These are phyloP conservation scores for Dilophus febrilis DNA, from an alignment of 2,888 invertebrate species.

Conservation along the genomic window DNA sequence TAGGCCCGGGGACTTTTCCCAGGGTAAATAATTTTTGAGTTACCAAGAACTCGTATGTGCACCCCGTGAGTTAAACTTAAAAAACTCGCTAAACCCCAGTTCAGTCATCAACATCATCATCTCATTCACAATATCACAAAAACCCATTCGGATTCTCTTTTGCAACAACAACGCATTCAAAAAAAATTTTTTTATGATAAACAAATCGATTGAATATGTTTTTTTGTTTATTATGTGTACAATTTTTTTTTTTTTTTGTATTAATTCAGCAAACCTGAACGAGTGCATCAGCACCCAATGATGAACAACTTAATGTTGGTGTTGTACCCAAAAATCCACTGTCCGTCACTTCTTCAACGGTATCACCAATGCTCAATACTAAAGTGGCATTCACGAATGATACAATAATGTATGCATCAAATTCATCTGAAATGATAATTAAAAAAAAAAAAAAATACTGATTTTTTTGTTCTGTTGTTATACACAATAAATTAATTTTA, in stretches of 20 bases:
- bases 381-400: slow-evolving; percentile 96
- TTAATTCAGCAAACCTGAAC: slow-evolving; percentile 49
- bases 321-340: slow-evolving; percentile 98
- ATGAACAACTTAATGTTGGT: slow-evolving; percentile 94
- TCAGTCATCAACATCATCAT: too few relatives aligned
- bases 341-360: slow-evolving; percentile 99
- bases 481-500: too few relatives aligned
- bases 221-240: too few relatives aligned
- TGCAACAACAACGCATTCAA: too few relatives aligned
- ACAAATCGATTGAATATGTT: too few relatives aligned
- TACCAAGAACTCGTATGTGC: slow-evolving; percentile 28
- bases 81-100: slow-evolving; percentile 15
- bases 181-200: too few relatives aligned
- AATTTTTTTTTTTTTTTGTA: too few relatives aligned
- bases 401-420: slow-evolving; percentile 98
- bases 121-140: too few relatives aligned
- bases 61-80: slow-evolving; percentile 29
- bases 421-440: slow-evolving; percentile 77
- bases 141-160: too few relatives aligned
- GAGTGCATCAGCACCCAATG: slow-evolving; percentile 91
- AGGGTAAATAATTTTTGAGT: slow-evolving; percentile 17
- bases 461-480: too few relatives aligned
- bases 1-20: slow-evolving; percentile 32
- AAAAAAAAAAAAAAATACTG: slow-evolving; percentile 23
- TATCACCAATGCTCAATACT: slow-evolving; percentile 97